Evolutionary conservation across 2,888 invertebrate species (phyloP), one percentile per base, ranked within the genome.

Genomic region (Caenorhabditis afra): DNA sequence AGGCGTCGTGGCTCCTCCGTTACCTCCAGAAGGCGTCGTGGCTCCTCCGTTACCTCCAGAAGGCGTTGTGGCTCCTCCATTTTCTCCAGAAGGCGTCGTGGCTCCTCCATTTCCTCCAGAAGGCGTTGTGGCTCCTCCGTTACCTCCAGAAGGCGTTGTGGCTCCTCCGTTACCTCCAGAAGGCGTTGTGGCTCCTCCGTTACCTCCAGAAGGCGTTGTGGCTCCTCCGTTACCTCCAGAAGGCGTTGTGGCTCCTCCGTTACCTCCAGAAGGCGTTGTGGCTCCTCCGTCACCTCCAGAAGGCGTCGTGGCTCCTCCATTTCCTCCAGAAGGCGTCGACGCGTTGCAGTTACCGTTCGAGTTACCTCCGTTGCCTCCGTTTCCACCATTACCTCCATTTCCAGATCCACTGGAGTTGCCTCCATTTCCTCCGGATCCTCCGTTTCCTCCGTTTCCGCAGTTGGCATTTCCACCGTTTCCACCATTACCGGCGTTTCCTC

Each of bases 281-380:
- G 29, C 3, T 29, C 29, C 29, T 29, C 29, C 29, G 29, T 29
- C 7, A 29, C 29, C 29, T 29, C 29, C 18, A 18, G 47, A 47
- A 18, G 47, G 18, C n/a, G 44, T 44, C 3, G 14, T 44, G 44
- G 44, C 44, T 47, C 16, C 47, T 47, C 47, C 47, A n/a, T n/a
- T n/a, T n/a, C n/a, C n/a, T n/a, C n/a, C 47, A 18, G 47, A 3
- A 18, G 47, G 1, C 16, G 47, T 12, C 8, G 20, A 22, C 22
- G 7, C n/a, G 29, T 14, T 52, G 16, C 3, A 3, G 4, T 16
- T 47, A 3, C 18, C 18, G 18, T 29, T 22, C 14, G n/a, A 14
- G 52, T 52, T 52, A 11, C 52, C 52, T 29, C 52, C 52, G 52
- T 52, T 52, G 7, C 52, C 52, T 35, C 52, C 52, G n/a, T 35